Evolutionary conservation across 2,113 vertebrate genomes (phyloP).

Genomic region (Syngnathoides biaculeatus): DNA sequence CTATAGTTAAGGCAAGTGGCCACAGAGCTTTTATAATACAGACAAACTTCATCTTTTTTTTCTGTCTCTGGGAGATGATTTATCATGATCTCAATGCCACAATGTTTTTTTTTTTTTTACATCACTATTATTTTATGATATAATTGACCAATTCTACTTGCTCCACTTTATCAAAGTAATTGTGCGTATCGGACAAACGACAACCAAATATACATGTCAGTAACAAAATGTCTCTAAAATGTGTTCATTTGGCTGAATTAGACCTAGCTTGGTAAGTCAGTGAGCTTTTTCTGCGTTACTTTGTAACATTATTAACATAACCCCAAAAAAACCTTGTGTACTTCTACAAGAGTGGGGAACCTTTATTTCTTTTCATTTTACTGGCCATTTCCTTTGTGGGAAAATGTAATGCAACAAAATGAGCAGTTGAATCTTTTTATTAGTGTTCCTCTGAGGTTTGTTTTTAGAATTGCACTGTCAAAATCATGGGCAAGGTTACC

Average conservation of each 20-base stretch:
- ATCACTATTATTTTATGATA: too few relatives aligned
- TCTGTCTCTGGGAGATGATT: not conserved
- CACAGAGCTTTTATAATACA: not conserved
- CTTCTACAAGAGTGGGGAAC: not conserved
- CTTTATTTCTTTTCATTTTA: too few relatives aligned
- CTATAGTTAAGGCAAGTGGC: slow-evolving; percentile 44
- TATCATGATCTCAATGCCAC: not conserved
- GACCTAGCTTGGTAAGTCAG: not conserved
- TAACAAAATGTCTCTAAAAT: slow-evolving; percentile 2
- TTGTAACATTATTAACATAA: not conserved
- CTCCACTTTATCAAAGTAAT: not conserved
- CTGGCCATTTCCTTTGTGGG: not conserved
- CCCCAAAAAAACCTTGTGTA: not conserved
- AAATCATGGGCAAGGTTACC: not conserved
- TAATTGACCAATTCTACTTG: not conserved
- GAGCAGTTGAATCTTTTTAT: not conserved
- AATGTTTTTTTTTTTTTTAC: not conserved
- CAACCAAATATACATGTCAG: not conserved
- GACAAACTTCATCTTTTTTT: not conserved
- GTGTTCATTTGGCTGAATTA: not conserved
- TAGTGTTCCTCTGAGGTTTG: not conserved
- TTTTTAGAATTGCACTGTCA: not conserved
- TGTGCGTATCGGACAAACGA: slow-evolving; percentile 1
- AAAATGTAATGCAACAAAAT: too few relatives aligned
- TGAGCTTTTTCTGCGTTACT: slow-evolving; percentile 18